Base-by-base conservation (phyloP, 2,888 invertebrate species). In the Cosmia pyralina region DNA sequence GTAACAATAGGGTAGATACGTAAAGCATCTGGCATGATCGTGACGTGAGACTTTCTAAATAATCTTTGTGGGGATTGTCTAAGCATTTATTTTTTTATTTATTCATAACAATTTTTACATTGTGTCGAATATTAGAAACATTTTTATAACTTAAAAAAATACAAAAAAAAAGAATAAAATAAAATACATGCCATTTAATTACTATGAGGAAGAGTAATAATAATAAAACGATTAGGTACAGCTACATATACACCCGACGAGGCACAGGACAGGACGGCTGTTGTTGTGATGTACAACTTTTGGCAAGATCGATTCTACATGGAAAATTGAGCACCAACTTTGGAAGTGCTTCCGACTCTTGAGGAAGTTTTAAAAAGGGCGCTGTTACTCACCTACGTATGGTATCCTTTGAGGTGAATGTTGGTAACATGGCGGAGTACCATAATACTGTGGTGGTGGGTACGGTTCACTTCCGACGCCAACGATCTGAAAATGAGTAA, bases 401-500 rank as follows among this genome's bases (percentile, higher is more conserved):
- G 97, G 97, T 93, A 97, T 96, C 91, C 97, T 96, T 91, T 97
- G 96, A 86, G 97, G 96, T 82, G 98, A 95, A 91, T 95, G 96
- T 89, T 95, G 96, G 90, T 95, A 96, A 90, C 94, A 96, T 82
- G 94, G 96, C 79, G 96, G 93, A 70, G 93, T 90, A 84, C 96
- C 93, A 90, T 96, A 96, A 86, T 95, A 96, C 89, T 96, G 97
- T 84, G 96, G 94, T 77, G 93, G 94, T 55, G 95, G 94, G 83
- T 96, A 96, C 52, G 95, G 94, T 77, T 96, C 96, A 81, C 92
- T 90, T 68, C 92, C 93, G 38, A 96, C 94, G 68, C 95, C 94
- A 78, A 96, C 95, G 94, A 96, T 95, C 96, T 96, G 91, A 0
- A 92, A 89, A 86, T 64, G 73, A 69, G n/a, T 44, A 28, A 44